Percentiles rank a stretch among this genome's conserved stretches.
Evolutionary conservation across 2,888 invertebrate species (phyloP).

Genomic region (Cephus spinipes): DNA sequence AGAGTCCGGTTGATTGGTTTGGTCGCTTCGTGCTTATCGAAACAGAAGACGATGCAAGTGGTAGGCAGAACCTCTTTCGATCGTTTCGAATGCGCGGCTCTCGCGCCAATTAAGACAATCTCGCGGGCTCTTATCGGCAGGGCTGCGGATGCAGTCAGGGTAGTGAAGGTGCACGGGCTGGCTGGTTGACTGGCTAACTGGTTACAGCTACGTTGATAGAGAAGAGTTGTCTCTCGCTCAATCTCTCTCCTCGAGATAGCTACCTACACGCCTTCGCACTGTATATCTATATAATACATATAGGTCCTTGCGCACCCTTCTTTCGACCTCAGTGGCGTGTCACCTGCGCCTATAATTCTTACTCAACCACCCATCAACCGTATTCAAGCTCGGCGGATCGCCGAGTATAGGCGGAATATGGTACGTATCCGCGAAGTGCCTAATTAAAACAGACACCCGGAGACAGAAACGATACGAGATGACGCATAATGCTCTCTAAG

Average conservation of each 20-base stretch:
- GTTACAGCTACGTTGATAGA: background rate
- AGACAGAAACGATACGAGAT: constrained; percentile 56
- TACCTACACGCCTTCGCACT: background rate
- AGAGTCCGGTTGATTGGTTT: background rate
- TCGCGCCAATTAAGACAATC: constrained; percentile 57
- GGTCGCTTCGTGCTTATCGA: background rate
- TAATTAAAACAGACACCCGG: constrained; percentile 69
- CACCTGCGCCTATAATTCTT: constrained; percentile 63
- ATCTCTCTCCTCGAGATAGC: background rate
- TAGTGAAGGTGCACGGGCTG: constrained; percentile 20
- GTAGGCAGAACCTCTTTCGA: background rate
- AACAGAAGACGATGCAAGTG: background rate
- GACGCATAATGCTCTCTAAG: constrained; percentile 55
- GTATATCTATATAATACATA: background rate
- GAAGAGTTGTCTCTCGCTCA: background rate
- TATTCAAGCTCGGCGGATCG: constrained; percentile 57
- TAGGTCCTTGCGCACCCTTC: constrained; percentile 4
- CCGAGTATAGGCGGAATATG: constrained; percentile 54
- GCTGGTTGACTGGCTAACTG: background rate
- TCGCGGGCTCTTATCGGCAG: constrained; percentile 51
- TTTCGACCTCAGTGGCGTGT: constrained; percentile 32
- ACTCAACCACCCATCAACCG: constrained; percentile 63
- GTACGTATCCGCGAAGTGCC: constrained; percentile 64
- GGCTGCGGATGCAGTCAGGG: constrained; percentile 36
- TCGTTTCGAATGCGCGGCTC: constrained; percentile 27